Evolutionary conservation across 2,797 vertebrate species (phyloP).

Genomic region (Megalops cyprinoides): DNA sequence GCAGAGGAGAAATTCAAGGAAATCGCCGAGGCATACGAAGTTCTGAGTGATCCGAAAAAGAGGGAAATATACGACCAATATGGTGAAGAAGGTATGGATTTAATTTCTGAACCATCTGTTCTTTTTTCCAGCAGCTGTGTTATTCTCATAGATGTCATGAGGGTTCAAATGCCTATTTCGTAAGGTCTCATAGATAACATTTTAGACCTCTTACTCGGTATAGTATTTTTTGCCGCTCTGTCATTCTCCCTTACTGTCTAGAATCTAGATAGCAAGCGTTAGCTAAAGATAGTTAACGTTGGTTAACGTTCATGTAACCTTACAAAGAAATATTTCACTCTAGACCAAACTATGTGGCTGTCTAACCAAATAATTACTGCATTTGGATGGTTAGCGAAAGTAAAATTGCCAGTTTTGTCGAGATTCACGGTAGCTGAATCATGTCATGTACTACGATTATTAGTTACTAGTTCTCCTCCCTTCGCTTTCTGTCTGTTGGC

Average conservation of each 20-base stretch:
- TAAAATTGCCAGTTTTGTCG: too few relatives aligned
- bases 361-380: too few relatives aligned
- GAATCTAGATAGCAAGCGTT: too few relatives aligned
- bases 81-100: slow-evolving; percentile 90
- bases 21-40: slow-evolving; percentile 96
- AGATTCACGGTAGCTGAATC: too few relatives aligned
- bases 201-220: background rate
- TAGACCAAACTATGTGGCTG: too few relatives aligned
- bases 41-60: slow-evolving; percentile 97
- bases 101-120: too few relatives aligned
- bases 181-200: background rate
- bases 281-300: background rate
- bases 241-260: too few relatives aligned
- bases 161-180: slow-evolving; percentile 8
- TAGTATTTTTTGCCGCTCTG: too few relatives aligned
- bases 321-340: background rate
- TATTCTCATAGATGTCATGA: background rate
- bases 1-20: slow-evolving; percentile 99
- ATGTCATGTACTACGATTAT: too few relatives aligned
- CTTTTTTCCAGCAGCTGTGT: slow-evolving; percentile 1
- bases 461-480: too few relatives aligned
- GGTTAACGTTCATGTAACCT: background rate
- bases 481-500: too few relatives aligned
- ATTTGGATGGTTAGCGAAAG: too few relatives aligned
- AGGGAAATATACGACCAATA: slow-evolving; percentile 97